A percentile compares a stretch with the other conserved stretches of the same genome.
phyloP scores from a whole-genome alignment of 1,140 invertebrate genomes.

The Rhopalosiphum maidis region DNA sequence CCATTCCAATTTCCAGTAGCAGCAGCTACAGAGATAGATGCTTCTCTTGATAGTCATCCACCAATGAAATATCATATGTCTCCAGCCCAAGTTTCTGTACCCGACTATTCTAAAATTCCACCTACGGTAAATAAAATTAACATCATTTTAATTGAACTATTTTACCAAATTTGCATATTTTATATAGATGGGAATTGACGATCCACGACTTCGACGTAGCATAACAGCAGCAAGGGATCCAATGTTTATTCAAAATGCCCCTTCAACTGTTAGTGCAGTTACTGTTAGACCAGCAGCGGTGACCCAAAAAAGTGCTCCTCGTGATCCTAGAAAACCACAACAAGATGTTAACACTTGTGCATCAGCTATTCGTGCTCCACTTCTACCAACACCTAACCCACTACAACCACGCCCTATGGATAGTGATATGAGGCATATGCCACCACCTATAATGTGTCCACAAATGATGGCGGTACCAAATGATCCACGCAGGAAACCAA shows the following conservation, averaged over 20 bases:
- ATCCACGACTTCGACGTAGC: conserved; percentile 47
- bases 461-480: conserved; percentile 55
- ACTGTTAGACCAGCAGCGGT: conserved; percentile 10
- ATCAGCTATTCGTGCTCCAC: conserved; percentile 20
- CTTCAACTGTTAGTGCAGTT: background rate
- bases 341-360: conserved; percentile 27
- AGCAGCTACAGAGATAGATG: conserved; percentile 84
- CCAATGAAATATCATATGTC: conserved; percentile 63
- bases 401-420: conserved; percentile 42
- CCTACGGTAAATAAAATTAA: conserved; percentile 31
- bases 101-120: conserved; percentile 59
- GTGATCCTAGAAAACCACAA: conserved; percentile 52
- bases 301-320: conserved; percentile 39
- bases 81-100: conserved; percentile 55
- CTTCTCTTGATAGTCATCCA: conserved; percentile 77
- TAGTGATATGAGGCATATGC: conserved; percentile 54
- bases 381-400: conserved; percentile 38
- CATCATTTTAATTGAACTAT: background rate
- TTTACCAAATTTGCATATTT: background rate
- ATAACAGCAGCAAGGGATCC: conserved; percentile 50
- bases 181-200: conserved; percentile 52
- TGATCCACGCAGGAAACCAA: conserved; percentile 49
- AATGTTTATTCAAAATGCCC: conserved; percentile 20
- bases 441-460: conserved; percentile 46
- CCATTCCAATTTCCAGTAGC: conserved; percentile 77